phyloP scores from a whole-genome alignment of 2,797 vertebrate genomes.

The Nothura maculosa region DNA sequence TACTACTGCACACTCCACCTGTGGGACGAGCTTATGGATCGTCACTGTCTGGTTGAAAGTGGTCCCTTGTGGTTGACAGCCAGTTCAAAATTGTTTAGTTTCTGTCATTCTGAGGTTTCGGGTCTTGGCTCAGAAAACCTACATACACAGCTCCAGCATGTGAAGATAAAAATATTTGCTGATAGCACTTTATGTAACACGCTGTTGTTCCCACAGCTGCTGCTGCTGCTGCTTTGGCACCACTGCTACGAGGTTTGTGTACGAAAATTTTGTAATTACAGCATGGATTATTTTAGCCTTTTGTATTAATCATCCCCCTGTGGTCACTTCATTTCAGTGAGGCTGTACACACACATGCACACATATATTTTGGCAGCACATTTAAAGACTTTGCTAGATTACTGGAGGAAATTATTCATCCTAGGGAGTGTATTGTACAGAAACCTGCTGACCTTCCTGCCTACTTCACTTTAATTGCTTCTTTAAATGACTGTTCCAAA shows the following conservation, averaged over 20 bases:
- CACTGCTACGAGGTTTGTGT: not conserved
- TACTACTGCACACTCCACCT: accelerated
- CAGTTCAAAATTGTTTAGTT: not conserved
- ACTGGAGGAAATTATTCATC: constrained; percentile 4
- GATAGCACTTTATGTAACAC: not conserved
- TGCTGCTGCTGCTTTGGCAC: not conserved
- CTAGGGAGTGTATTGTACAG: not conserved
- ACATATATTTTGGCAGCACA: not conserved
- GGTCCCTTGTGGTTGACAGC: not conserved
- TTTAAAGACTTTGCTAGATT: not conserved
- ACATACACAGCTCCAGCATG: not conserved
- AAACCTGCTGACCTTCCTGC: constrained; percentile 12
- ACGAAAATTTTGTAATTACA: not conserved
- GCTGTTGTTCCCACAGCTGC: not conserved
- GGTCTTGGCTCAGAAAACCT: not conserved
- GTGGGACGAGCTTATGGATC: not conserved
- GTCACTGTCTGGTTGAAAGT: not conserved
- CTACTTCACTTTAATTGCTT: not conserved
- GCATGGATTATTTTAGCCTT: not conserved
- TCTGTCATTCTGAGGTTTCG: constrained; percentile 10
- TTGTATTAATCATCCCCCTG: not conserved
- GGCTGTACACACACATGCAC: not conserved
- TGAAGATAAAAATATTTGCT: constrained; percentile 8
- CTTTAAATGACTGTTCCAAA: not conserved
- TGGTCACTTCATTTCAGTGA: not conserved